phyloP scores from a whole-genome alignment of 37 sponge, comb jelly and placozoan genomes.

The Geodia barretti region DNA sequence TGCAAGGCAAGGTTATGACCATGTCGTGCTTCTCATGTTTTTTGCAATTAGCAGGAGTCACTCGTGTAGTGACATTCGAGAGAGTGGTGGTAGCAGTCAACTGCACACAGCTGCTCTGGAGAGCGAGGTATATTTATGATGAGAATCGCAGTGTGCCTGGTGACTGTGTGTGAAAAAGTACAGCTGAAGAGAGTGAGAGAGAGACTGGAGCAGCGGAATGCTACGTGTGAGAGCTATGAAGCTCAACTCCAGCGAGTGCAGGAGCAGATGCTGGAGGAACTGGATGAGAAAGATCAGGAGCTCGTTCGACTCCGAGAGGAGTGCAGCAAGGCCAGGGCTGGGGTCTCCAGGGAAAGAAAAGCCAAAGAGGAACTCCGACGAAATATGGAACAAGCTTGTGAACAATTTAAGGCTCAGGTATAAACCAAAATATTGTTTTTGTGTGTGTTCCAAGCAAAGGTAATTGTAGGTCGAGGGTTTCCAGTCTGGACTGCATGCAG shows the following conservation, averaged over 20 bases:
- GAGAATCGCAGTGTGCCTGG: no score
- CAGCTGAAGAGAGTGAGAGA: conserved; percentile 19
- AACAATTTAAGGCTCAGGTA: conserved; percentile 53
- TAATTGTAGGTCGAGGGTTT: conserved; percentile 48
- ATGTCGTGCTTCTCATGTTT: no score
- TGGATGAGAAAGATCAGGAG: conserved; percentile 56
- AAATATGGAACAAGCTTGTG: conserved; percentile 23
- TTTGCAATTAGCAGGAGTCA: background rate
- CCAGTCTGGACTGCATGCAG: conserved; percentile 29
- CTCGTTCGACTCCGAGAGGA: conserved; percentile 30
- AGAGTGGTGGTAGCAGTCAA: background rate
- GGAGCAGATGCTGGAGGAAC: conserved; percentile 35
- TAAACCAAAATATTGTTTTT: background rate
- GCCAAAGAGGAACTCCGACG: conserved; percentile 17
- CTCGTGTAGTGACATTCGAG: background rate
- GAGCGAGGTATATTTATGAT: background rate
- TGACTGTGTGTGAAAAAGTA: background rate
- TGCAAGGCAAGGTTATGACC: no score
- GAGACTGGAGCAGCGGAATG: conserved; percentile 1
- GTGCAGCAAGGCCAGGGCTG: background rate
- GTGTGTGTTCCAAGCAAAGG: background rate
- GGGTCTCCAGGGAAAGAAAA: conserved; percentile 43
- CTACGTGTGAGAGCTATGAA: conserved; percentile 42
- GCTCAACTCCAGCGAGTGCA: conserved; percentile 58
- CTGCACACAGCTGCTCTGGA: background rate